A percentile compares a stretch with the other conserved stretches of the same genome.
Conservation (phyloP, 2,113 vertebrate species). For the Tachysurus fulvidraco region DNA sequence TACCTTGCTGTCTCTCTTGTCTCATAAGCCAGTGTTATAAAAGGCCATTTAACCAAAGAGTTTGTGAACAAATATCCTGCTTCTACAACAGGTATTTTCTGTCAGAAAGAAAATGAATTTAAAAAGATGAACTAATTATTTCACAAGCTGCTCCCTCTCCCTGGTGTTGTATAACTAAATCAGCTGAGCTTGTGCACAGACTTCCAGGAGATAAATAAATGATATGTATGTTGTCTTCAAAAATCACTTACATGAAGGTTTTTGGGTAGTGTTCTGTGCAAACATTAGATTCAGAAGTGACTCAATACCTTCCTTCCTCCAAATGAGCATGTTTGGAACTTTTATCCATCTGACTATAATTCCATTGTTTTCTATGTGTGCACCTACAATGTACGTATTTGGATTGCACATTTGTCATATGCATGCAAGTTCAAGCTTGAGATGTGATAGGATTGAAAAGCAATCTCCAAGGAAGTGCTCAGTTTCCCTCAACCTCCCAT, state of each 20-base stretch:
- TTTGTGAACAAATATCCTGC: not conserved
- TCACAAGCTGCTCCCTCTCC: not conserved
- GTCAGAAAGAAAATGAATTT: not conserved
- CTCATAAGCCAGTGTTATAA: not conserved
- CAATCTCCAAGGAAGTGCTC: conserved; percentile 11
- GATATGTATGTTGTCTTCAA: not conserved
- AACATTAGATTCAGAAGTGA: conserved; percentile 14
- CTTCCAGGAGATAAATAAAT: not conserved
- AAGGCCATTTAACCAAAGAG: not conserved
- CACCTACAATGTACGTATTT: not conserved
- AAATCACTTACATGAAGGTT: not conserved
- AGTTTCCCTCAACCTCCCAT: conserved; percentile 19
- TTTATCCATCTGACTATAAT: not conserved
- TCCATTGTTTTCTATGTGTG: not conserved
- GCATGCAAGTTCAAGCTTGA: not conserved
- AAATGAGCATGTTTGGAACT: not conserved
- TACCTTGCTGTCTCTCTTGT: not conserved
- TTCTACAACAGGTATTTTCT: not conserved
- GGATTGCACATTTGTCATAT: not conserved
- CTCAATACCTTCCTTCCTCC: not conserved
- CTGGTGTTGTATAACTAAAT: not conserved
- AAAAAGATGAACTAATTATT: not conserved
- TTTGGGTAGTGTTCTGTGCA: not conserved
- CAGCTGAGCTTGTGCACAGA: not conserved
- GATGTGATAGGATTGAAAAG: conserved; percentile 23